phyloP scores from a whole-genome alignment of 2,113 vertebrate genomes.

The Heptranchias perlo region DNA sequence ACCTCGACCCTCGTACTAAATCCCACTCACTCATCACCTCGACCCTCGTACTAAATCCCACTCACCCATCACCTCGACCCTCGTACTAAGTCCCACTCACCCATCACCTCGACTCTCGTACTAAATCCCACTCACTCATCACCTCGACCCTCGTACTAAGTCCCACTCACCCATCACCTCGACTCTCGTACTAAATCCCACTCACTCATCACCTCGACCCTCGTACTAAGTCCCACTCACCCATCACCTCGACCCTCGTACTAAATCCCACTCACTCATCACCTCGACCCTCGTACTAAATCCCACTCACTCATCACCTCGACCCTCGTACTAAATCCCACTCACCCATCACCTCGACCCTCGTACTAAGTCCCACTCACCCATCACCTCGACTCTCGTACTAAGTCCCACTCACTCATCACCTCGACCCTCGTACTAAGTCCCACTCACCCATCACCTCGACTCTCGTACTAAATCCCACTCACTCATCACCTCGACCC shows the following conservation, averaged over 20 bases:
- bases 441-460: background rate
- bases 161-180: background rate
- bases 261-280: no score
- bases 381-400: background rate
- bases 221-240: background rate
- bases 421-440: background rate
- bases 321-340: no score
- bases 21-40: background rate
- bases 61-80: background rate
- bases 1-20: background rate
- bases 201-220: background rate
- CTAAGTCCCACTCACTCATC: no score
- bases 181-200: no score
- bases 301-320: background rate
- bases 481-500: background rate
- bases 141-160: background rate
- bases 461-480: no score
- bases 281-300: background rate
- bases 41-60: no score
- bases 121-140: no score
- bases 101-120: background rate
- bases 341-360: background rate
- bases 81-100: background rate
- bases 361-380: background rate
- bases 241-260: background rate